Evolutionary conservation across 2,113 vertebrate genomes (phyloP).

Genomic region (Platichthys flesus): DNA sequence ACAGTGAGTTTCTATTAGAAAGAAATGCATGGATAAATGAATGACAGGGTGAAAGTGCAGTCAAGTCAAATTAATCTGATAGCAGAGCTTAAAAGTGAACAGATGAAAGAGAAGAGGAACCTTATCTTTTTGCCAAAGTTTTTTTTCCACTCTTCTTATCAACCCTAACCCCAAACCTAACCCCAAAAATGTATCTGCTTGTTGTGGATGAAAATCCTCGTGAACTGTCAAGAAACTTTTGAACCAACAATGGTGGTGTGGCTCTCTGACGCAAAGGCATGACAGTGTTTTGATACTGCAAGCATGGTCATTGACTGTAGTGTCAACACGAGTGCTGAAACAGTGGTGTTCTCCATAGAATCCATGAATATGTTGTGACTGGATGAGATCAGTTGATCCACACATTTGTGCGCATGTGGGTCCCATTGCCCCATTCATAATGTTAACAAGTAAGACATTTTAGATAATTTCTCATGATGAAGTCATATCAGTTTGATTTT

Average conservation of each 20-base stretch:
- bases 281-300: constrained; percentile 75
- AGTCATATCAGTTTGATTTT: neutral
- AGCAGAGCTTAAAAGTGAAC: constrained; percentile 1
- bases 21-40: neutral
- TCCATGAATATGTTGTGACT: constrained; percentile 54
- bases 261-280: constrained; percentile 56
- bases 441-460: neutral
- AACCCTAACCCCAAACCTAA: neutral
- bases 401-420: neutral
- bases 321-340: constrained; percentile 70
- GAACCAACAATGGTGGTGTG: constrained; percentile 44
- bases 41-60: neutral
- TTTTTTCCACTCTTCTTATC: neutral
- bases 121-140: no score
- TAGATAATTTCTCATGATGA: neutral
- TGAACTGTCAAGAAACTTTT: constrained; percentile 30
- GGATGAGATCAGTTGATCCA: constrained; percentile 34
- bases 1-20: neutral
- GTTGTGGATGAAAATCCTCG: constrained; percentile 6
- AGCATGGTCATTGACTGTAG: constrained; percentile 64
- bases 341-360: constrained; percentile 19
- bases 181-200: neutral
- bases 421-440: constrained; percentile 2
- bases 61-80: neutral
- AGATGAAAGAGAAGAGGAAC: neutral